Percentiles rank a stretch among this genome's conserved stretches.
phyloP scores from a whole-genome alignment of 2,888 invertebrate species.

The Cataglyphis cursor region DNA sequence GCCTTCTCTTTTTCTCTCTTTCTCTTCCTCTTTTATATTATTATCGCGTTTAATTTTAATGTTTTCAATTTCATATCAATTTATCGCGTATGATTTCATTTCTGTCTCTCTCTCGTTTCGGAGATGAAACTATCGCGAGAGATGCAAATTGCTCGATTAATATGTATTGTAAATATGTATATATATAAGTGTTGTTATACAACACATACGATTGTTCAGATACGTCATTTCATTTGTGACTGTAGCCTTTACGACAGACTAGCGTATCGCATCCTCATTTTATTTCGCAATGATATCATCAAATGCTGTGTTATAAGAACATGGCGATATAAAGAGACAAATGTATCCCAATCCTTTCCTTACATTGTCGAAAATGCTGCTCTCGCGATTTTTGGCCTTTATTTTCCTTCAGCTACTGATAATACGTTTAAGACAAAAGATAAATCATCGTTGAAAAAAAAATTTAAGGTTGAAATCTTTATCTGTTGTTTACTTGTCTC shows the following conservation, averaged over 20 bases:
- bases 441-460: background rate
- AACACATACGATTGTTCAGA: constrained; percentile 8
- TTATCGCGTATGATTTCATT: background rate
- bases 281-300: background rate
- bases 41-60: background rate
- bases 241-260: background rate
- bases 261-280: background rate
- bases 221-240: constrained; percentile 16
- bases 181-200: background rate
- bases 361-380: constrained; percentile 14
- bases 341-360: background rate
- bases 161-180: background rate
- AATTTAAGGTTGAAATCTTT: constrained; percentile 10
- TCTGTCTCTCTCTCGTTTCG: background rate
- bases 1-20: background rate
- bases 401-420: background rate
- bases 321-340: background rate
- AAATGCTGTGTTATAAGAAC: background rate
- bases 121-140: background rate
- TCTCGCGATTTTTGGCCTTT: background rate
- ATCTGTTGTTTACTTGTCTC: constrained; percentile 15
- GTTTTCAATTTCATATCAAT: background rate
- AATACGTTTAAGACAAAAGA: constrained; percentile 8
- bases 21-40: background rate
- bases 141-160: background rate